These are phyloP conservation scores for Stenopsyche tienmushanensis DNA, from an alignment of 1,140 invertebrate species.

Conservation along the genomic window DNA sequence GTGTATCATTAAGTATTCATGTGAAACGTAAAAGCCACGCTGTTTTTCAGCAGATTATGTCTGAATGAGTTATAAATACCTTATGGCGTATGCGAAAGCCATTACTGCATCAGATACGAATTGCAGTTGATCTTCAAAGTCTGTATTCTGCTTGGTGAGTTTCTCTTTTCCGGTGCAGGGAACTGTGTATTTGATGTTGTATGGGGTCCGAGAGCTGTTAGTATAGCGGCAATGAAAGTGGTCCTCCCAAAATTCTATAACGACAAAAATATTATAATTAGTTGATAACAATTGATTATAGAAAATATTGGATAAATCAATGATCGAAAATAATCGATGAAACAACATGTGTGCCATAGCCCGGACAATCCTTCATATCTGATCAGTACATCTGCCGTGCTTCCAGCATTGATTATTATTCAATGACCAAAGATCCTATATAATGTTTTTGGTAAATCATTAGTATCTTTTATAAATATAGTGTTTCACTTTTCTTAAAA, in stretches of 20 bases:
- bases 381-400: too few species aligned
- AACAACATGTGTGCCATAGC: too few species aligned
- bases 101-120: constrained; percentile 92
- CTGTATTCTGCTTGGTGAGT: constrained; percentile 72
- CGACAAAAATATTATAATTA: constrained; percentile 40
- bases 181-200: constrained; percentile 72
- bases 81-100: constrained; percentile 86
- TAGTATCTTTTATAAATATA: too few species aligned
- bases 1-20: constrained; percentile 16
- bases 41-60: constrained; percentile 9
- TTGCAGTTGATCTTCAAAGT: constrained; percentile 87
- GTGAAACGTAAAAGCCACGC: not conserved
- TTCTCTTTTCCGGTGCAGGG: constrained; percentile 71
- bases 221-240: constrained; percentile 84
- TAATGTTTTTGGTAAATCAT: too few species aligned
- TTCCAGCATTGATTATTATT: too few species aligned
- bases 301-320: too few species aligned
- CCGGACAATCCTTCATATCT: too few species aligned
- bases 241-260: constrained; percentile 90
- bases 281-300: too few species aligned
- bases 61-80: too few species aligned
- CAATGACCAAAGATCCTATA: too few species aligned
- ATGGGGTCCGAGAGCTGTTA: constrained; percentile 74
- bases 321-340: too few species aligned
- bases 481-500: too few species aligned